These are phyloP conservation scores for Ethmia dodecea DNA, from an alignment of 2,888 invertebrate genomes.

Conservation along the genomic window DNA sequence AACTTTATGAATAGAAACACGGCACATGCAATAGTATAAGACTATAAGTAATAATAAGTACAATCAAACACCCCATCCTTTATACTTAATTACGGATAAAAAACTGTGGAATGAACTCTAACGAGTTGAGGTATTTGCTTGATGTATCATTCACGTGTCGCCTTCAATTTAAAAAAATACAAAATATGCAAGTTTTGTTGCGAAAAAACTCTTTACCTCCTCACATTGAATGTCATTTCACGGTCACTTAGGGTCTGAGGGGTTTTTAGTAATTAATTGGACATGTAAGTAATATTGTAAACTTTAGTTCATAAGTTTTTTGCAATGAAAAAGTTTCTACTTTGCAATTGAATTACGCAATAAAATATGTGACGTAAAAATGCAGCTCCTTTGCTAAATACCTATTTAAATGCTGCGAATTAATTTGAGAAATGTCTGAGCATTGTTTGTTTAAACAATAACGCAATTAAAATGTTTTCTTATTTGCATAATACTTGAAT, in stretches of 20 bases:
- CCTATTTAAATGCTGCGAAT: conserved; percentile 15
- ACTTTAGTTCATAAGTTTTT: conserved; percentile 6
- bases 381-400: conserved; percentile 17
- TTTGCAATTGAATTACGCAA: conserved; percentile 7
- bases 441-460: conserved; percentile 15
- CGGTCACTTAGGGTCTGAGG: conserved; percentile 42
- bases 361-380: conserved; percentile 11
- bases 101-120: conserved; percentile 24
- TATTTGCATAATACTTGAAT: conserved; percentile 10
- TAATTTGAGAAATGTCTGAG: conserved; percentile 12
- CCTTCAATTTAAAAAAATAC: no score
- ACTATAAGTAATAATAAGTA: conserved; percentile 12
- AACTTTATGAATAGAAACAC: conserved; percentile 26
- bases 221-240: conserved; percentile 47
- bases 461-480: conserved; percentile 12
- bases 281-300: conserved; percentile 11
- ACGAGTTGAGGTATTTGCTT: conserved; percentile 30
- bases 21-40: conserved; percentile 29
- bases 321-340: conserved; percentile 5
- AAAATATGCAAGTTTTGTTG: conserved; percentile 22
- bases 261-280: conserved; percentile 23
- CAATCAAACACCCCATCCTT: conserved; percentile 31
- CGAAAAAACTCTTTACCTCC: conserved; percentile 14
- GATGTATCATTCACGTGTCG: conserved; percentile 30
- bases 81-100: conserved; percentile 29